Evolutionary conservation across 2,113 vertebrate species (phyloP), one percentile per base, ranked within the genome.

Genomic region (Serinus canaria): DNA sequence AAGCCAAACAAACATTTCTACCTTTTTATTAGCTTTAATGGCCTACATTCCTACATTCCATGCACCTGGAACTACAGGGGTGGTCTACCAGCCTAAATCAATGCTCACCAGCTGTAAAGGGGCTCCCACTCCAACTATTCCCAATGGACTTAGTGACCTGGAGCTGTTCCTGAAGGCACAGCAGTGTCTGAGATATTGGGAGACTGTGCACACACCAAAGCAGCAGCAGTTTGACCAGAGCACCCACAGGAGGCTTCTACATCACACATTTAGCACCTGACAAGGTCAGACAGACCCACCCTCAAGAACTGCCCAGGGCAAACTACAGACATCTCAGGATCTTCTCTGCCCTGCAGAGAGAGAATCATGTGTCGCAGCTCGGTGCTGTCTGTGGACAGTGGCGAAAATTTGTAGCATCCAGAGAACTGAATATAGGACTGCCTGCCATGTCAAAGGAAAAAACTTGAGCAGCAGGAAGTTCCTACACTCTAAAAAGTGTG

Each of bases 301-400:
- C 31, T 58, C 37, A 83, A 77, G 44, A 69, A 6, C 13, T 7
- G n/a, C 1, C 2, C 8, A 33, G 55, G 68, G 9, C 53, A 79
- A 43, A 12, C 27, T 14, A 44, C 30, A 55, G 47, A 41, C 10
- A 59, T 13, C 41, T 73, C 30, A 53, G 63, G 50, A 11, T 4
- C 24, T 37, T 83, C 44, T 27, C 41, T 41, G 46, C 31, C 35
- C 39, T 58, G 55, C 79, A 93, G 63, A 80, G 35, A 76, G 18
- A 73, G 24, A 55, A 85, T 76, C 0, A 0, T 2, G 4, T 21
- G n/a, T 19, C 0, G 0, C 22, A 80, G 25, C 43, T 69, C 4
- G 0, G 8, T 49, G 76, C 15, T 69, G 47, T 75, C 46, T 60
- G 28, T 3, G 2, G 75, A 64, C 12, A 24, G 14, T 2, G 6